Evolutionary conservation across 2,113 vertebrate species (phyloP), one percentile per base, ranked within the genome.

Genomic region (Callorhinus ursinus): DNA sequence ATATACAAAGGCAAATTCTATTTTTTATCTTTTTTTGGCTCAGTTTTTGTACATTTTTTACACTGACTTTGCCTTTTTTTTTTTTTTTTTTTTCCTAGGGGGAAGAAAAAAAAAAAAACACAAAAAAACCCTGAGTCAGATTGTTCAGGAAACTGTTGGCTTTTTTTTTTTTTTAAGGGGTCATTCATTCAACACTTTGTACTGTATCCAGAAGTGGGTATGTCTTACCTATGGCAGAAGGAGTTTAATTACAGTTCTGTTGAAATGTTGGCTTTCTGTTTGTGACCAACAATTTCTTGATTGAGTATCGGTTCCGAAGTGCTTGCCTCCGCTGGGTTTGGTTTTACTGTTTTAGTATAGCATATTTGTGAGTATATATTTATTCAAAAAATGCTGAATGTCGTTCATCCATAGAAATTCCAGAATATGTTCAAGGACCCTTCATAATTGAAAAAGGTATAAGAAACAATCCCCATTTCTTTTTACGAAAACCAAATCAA

Each of bases 381-480:
- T 67, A 83, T 96, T 97, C 94, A 6, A 63, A 95, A 97, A 96
- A 63, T 77, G 33, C 80, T 80, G 55, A 88, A 61, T 0, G 2
- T 91, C 80, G 49, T 53, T 92, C 53, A 96, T 92, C 90, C 92
- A 49, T 74, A 74, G 71, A 85, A 86, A 87, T 87, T 80, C 55
- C 28, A 93, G 49, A 95, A 24, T 61, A 88, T 24, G 19, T 94
- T 95, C 90, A 76, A 59, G 49, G 59, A 72, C 26, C 39, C 46
- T 97, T 55, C 42, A 69, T 96, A 80, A 84, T 63, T 90, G 59
- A 95, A 93, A 87, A 90, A 90, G 36, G 4, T 92, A 49, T n/a
- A 91, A 67, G 63, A 92, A 94, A 39, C 4, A 89, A 63, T 91
- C 49, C 18, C 95, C 42, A 33, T 88, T 90, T 80, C n/a, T 90